Percentiles rank a stretch among this genome's conserved stretches.
These are phyloP conservation scores for Pitta sordida DNA, from an alignment of 2,113 vertebrate genomes.

Conservation along the genomic window DNA sequence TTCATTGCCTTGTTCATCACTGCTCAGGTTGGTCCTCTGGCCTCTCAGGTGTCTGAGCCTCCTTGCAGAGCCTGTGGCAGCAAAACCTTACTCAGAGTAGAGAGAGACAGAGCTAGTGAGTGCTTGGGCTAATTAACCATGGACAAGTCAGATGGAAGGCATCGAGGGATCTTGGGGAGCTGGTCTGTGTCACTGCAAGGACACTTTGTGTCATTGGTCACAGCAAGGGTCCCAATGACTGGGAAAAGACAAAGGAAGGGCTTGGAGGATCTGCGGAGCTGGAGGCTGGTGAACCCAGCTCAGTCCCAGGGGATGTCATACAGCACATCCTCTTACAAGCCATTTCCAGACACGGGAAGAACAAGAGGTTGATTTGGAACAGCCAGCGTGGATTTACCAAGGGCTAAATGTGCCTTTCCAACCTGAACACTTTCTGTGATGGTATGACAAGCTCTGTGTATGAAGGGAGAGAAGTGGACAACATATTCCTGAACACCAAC, in stretches of 20 bases:
- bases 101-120: background rate
- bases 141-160: background rate
- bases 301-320: background rate
- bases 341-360: background rate
- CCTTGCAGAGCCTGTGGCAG: background rate
- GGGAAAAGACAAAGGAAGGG: background rate
- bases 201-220: background rate
- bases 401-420: background rate
- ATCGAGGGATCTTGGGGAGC: background rate
- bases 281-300: background rate
- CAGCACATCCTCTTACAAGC: background rate
- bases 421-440: background rate
- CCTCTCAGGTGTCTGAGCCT: background rate
- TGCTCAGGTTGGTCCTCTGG: background rate
- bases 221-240: rapidly evolving
- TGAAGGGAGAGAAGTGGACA: background rate
- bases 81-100: background rate
- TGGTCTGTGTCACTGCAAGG: background rate
- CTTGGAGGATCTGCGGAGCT: background rate
- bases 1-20: background rate
- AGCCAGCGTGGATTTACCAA: background rate
- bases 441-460: background rate
- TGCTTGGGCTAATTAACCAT: background rate
- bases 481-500: background rate
- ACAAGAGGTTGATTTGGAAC: background rate